phyloP scores from a whole-genome alignment of 2,888 invertebrate genomes.

The Tipula vernalis region DNA sequence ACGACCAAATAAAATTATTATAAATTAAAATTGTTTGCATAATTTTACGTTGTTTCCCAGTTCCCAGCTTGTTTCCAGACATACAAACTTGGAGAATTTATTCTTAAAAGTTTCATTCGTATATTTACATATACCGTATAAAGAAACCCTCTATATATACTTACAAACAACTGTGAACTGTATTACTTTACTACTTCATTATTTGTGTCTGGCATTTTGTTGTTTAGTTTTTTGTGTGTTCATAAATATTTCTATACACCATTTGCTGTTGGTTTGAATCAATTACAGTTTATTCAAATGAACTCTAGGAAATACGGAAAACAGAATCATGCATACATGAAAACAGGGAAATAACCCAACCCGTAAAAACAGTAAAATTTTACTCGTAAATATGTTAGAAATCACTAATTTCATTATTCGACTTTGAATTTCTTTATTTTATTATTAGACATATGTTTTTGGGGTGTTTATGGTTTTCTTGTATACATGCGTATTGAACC shows the following conservation, averaged over 20 bases:
- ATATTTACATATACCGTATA: background rate
- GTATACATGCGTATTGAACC: background rate
- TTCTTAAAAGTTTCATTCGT: background rate
- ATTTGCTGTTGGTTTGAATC: background rate
- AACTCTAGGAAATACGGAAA: background rate
- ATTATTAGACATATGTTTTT: background rate
- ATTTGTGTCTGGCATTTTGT: background rate
- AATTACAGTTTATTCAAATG: background rate
- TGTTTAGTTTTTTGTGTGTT: background rate
- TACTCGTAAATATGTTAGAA: background rate
- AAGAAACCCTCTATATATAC: background rate
- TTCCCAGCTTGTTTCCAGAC: background rate
- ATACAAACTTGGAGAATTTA: background rate
- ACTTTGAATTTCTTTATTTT: background rate
- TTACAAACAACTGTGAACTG: background rate
- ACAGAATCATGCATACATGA: background rate
- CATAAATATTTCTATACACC: background rate
- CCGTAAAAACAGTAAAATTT: background rate
- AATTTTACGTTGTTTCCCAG: background rate
- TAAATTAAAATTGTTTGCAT: background rate
- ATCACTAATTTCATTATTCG: background rate
- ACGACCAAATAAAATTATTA: background rate
- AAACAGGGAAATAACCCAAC: background rate
- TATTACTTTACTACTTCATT: background rate
- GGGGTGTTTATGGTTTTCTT: background rate